phyloP scores from a whole-genome alignment of 2,888 invertebrate species.

The Stramonita haemastoma region DNA sequence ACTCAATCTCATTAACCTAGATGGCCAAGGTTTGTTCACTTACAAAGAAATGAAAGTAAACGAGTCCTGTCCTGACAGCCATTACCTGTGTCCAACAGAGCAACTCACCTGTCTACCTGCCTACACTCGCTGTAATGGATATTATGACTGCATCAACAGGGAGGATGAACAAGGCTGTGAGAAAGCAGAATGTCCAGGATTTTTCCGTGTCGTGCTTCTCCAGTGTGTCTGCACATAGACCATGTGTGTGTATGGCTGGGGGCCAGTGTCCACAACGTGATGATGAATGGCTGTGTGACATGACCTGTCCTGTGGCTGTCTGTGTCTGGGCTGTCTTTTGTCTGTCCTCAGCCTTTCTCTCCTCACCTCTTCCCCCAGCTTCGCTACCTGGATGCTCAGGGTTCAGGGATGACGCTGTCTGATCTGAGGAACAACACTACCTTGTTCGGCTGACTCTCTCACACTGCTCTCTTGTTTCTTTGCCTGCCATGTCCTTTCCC shows the following conservation, averaged over 20 bases:
- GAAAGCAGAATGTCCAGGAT: neutral
- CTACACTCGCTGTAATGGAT: conserved; percentile 34
- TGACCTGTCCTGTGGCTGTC: conserved; percentile 29
- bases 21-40: neutral
- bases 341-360: neutral
- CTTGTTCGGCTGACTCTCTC: neutral
- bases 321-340: conserved; percentile 11
- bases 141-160: neutral
- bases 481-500: neutral
- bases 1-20: neutral
- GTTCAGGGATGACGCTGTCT: neutral
- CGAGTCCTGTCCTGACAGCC: conserved; percentile 17
- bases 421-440: neutral
- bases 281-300: conserved; percentile 15
- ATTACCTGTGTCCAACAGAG: neutral
- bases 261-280: conserved; percentile 14
- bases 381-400: conserved; percentile 16
- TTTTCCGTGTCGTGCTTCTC: neutral
- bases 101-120: conserved; percentile 21
- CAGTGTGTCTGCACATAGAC: neutral
- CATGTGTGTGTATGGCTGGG: conserved; percentile 15
- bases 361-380: neutral
- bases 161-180: conserved; percentile 18
- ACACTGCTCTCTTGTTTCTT: neutral
- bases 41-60: neutral